phyloP scores from a whole-genome alignment of 2,797 vertebrate species.

The Anabacerthia variegaticeps region DNA sequence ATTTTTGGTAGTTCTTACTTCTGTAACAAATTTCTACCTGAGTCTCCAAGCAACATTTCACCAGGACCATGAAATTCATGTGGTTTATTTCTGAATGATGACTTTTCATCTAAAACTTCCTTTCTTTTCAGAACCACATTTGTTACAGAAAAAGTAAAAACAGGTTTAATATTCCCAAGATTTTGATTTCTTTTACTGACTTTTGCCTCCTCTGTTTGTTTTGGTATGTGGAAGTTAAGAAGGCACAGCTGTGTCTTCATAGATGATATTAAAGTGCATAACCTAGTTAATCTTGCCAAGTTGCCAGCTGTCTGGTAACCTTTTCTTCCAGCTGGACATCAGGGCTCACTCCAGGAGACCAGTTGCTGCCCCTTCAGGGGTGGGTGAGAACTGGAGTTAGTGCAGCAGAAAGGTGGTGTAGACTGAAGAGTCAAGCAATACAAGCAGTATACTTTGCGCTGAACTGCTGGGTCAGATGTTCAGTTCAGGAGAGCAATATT shows the following conservation, averaged over 20 bases:
- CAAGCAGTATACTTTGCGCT: neutral
- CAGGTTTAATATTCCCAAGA: neutral
- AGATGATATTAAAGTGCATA: neutral
- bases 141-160: neutral
- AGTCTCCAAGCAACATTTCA: neutral
- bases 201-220: neutral
- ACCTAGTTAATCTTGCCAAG: slow-evolving; percentile 8
- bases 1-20: slow-evolving; percentile 11
- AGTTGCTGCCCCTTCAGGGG: neutral
- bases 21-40: neutral
- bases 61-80: neutral
- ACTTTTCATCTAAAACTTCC: neutral
- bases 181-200: neutral
- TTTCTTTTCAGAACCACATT: neutral
- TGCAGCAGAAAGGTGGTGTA: neutral
- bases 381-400: neutral
- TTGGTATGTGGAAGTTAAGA: neutral
- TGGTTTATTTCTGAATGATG: neutral
- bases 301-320: neutral
- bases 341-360: neutral
- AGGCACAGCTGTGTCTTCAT: neutral
- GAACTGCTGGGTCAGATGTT: neutral
- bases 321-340: neutral
- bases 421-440: neutral
- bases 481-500: neutral